Percentiles rank a stretch among this genome's conserved stretches.
Evolutionary conservation across 2,888 invertebrate genomes (phyloP).

Genomic region (Tipula helvola): DNA sequence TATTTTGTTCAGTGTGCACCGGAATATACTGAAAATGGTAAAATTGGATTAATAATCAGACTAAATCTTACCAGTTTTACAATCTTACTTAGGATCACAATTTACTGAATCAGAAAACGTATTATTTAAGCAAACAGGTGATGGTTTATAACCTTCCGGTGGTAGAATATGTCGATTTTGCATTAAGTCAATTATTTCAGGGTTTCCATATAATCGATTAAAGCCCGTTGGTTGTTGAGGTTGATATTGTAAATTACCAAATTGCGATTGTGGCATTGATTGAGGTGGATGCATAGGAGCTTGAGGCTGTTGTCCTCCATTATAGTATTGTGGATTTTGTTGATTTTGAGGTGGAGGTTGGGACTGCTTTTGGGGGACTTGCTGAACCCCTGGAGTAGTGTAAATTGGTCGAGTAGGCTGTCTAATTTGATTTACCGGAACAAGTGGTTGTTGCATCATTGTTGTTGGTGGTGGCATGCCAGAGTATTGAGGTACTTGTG

Average conservation of each 20-base stretch:
- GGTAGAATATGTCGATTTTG: conserved; percentile 76
- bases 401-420: background rate
- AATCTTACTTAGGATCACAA: conserved; percentile 71
- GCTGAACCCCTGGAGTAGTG: background rate
- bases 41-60: background rate
- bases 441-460: background rate
- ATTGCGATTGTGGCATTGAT: background rate
- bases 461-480: background rate
- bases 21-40: conserved; percentile 58
- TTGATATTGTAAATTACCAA: conserved; percentile 13
- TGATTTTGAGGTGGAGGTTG: background rate
- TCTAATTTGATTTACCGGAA: background rate
- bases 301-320: background rate
- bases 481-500: background rate
- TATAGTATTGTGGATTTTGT: background rate
- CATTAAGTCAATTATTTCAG: conserved; percentile 69
- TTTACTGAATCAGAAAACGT: conserved; percentile 76
- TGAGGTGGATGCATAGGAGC: background rate
- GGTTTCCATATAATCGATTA: conserved; percentile 67
- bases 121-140: conserved; percentile 65
- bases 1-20: conserved; percentile 89
- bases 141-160: conserved; percentile 62
- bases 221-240: conserved; percentile 44
- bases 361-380: background rate
- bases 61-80: background rate